Evolutionary conservation across 2,797 vertebrate species (phyloP), one percentile per base, ranked within the genome.

Genomic region (Denticeps clupeoides): DNA sequence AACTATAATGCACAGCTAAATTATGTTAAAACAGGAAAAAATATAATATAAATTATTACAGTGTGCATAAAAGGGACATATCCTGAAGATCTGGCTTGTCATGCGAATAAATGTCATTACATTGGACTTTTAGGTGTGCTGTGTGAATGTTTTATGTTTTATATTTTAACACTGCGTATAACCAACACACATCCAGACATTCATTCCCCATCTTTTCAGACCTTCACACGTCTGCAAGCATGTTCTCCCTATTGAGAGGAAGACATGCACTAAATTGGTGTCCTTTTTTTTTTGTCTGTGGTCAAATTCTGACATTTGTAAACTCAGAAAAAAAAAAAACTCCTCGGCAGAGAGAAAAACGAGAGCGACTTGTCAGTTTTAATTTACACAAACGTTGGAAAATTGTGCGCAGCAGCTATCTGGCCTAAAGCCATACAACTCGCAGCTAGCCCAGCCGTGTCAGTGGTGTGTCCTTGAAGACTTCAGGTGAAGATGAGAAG

Each of bases 341-440:
- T 22, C 28, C 32, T 35, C 57, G 59, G 63, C 58, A 69, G 59
- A 51, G 32, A 54, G 60, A 58, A 54, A 68, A 56, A 45, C 44
- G 47, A 53, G 45, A 60, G 65, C 63, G 62, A 76, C 64, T 69
- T 80, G 78, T 87, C 87, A 82, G 74, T 79, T 85, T 72, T 74
- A 76, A 86, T 87, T 82, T 81, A 74, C 61, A 62, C 47, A 63
- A 72, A 80, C 45, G 67, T 57, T 74, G 74, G 76, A 80, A 71
- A 67, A 59, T 64, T 72, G 69, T 70, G 71, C 72, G 69, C 69
- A 73, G 69, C 71, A 70, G 69, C 58, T 75, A 65, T 75, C 70
- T 86, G 78, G 83, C 86, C 85, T 71, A 63, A 70, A 86, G 85
- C 83, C 57, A 68, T 75, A 75, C 75, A 51, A 79, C 72, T 79